phyloP scores from a whole-genome alignment of 92 coral and sea anemone genomes.

The Heteractis magnifica region DNA sequence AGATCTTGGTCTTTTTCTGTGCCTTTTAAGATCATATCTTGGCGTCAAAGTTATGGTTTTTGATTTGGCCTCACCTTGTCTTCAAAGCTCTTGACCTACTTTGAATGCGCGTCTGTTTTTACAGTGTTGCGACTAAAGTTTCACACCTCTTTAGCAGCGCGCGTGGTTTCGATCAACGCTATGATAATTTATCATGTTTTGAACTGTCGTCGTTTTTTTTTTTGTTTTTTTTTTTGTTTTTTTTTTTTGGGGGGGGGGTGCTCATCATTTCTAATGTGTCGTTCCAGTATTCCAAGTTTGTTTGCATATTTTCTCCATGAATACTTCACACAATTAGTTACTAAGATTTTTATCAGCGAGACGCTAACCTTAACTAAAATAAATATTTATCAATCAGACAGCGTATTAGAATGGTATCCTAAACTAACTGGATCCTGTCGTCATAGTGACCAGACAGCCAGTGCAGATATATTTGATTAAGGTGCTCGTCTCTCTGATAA shows the following conservation, averaged over 20 bases:
- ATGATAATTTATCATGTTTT: neutral
- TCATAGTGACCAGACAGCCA: neutral
- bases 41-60: neutral
- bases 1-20: neutral
- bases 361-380: too few species aligned
- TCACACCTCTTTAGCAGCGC: neutral
- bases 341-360: too few species aligned
- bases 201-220: neutral
- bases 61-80: neutral
- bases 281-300: neutral
- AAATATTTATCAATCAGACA: too few species aligned
- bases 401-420: neutral
- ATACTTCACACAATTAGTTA: too few species aligned
- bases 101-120: neutral
- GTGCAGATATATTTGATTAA: too few species aligned
- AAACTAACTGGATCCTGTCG: neutral
- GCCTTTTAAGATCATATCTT: neutral
- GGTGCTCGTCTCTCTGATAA: neutral
- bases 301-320: too few species aligned
- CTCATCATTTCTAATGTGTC: neutral
- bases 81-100: neutral
- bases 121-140: neutral
- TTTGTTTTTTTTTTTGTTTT: neutral
- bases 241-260: too few species aligned
- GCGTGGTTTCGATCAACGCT: neutral